Base-by-base conservation (phyloP, 2,888 invertebrate genomes). In the Endotricha flammealis region DNA sequence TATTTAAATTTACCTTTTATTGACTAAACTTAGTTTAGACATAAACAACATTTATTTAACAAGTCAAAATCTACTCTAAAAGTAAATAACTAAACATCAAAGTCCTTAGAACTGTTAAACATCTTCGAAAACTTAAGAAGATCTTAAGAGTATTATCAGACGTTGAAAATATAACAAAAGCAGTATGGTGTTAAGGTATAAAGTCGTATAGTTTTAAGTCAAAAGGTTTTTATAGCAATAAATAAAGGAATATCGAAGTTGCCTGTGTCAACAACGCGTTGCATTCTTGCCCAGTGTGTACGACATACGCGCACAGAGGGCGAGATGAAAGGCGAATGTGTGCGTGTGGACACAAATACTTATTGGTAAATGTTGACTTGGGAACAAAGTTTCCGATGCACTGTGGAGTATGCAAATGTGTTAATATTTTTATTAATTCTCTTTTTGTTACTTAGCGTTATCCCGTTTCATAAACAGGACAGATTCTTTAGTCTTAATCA, bases 171-270 rank as follows among this genome's bases (percentile, higher is more conserved):
- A n/a, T n/a, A n/a, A n/a, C n/a, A n/a, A n/a, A n/a, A n/a, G n/a
- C n/a, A n/a, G n/a, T n/a, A n/a, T n/a, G n/a, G n/a, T n/a, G n/a
- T n/a, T n/a, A n/a, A n/a, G n/a, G n/a, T n/a, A n/a, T n/a, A n/a
- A n/a, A n/a, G n/a, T n/a, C n/a, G n/a, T n/a, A n/a, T n/a, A n/a
- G n/a, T n/a, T n/a, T 29, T 13, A 10, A 37, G 42, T 47, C 44
- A 60, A 74, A 73, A 70, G 75, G 81, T 78, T 83, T 83, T 83
- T 81, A 81, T 82, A 80, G 81, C 68, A 77, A 83, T 86, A 86
- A 85, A 86, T 86, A 86, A 86, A 86, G 81, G 81, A 85, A 82
- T 83, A 86, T 83, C 82, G 83, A 82, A 81, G 83, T 78, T 82
- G 80, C 76, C 72, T 81, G 85, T 86, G 85, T 85, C 86, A 86